phyloP scores from a whole-genome alignment of 2,888 invertebrate genomes.

The Didymodactylos carnosus region DNA sequence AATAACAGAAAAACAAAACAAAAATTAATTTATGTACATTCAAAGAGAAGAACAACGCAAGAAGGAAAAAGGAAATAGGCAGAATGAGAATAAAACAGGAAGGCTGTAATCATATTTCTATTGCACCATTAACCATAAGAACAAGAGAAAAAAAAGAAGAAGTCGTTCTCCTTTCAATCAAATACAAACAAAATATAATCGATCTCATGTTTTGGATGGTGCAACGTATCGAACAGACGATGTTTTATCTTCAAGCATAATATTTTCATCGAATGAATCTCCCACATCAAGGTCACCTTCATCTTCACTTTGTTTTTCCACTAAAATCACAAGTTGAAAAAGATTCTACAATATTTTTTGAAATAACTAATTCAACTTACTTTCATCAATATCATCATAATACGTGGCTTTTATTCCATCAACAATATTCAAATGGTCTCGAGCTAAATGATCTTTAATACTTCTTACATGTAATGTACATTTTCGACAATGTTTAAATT shows the following conservation, averaged over 20 bases:
- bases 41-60: too few species aligned
- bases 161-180: too few species aligned
- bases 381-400: background rate
- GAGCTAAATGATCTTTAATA: constrained; percentile 12
- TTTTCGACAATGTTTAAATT: constrained; percentile 15
- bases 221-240: background rate
- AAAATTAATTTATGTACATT: too few species aligned
- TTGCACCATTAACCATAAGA: too few species aligned
- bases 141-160: too few species aligned
- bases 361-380: background rate
- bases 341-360: too few species aligned
- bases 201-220: background rate
- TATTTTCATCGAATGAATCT: background rate
- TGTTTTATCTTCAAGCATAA: background rate
- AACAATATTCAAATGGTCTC: constrained; percentile 5
- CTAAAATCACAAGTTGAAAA: background rate
- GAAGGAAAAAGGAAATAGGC: too few species aligned
- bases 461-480: constrained; percentile 8
- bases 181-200: background rate
- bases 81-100: too few species aligned
- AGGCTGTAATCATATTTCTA: too few species aligned
- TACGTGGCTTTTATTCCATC: background rate
- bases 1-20: too few species aligned
- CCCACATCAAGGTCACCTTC: background rate
- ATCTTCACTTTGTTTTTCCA: background rate